phyloP scores from a whole-genome alignment of 2,797 vertebrate species.

The Caiman crocodilus region DNA sequence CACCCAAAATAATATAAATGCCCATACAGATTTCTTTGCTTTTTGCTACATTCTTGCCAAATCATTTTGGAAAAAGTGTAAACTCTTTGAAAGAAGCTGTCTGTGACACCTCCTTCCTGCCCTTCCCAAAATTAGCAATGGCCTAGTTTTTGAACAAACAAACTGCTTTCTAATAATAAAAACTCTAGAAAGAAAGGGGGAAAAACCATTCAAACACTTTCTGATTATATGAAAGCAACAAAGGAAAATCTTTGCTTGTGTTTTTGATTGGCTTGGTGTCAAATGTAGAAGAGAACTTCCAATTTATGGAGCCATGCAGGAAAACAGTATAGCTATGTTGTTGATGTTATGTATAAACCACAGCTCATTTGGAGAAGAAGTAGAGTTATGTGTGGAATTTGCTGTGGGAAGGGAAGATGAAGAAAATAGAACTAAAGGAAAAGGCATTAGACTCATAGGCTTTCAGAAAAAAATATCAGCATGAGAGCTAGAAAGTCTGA shows the following conservation, averaged over 20 bases:
- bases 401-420: conserved; percentile 70
- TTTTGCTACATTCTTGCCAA: neutral
- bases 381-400: conserved; percentile 70
- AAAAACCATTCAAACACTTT: neutral
- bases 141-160: neutral
- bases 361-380: conserved; percentile 67
- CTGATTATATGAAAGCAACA: neutral
- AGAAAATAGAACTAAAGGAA: conserved; percentile 46
- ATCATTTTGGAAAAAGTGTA: neutral
- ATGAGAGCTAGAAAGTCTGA: conserved; percentile 58
- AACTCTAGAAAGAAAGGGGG: conserved; percentile 27
- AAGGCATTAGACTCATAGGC: conserved; percentile 63
- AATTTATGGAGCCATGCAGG: conserved; percentile 56
- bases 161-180: conserved; percentile 37
- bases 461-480: neutral
- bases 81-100: conserved; percentile 7
- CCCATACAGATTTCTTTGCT: neutral
- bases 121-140: conserved; percentile 21
- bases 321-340: conserved; percentile 63
- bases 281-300: conserved; percentile 43
- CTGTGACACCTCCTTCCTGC: neutral
- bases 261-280: conserved; percentile 55
- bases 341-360: conserved; percentile 63
- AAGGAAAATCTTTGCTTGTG: conserved; percentile 35
- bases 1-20: neutral